These are phyloP conservation scores for Platyscapa corneri DNA, from an alignment of 1,140 invertebrate species.

Conservation along the genomic window DNA sequence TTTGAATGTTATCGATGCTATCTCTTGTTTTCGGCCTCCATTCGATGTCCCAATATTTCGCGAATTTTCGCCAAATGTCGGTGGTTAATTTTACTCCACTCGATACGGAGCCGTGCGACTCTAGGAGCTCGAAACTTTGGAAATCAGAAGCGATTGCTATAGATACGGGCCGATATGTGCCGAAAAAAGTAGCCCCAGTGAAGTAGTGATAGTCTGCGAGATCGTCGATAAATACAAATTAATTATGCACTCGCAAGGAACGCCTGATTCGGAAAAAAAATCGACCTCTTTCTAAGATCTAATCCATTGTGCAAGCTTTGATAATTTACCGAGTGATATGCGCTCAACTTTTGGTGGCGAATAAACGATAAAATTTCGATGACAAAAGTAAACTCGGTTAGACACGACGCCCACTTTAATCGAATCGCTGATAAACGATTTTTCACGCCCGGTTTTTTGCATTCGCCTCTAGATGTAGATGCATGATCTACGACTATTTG, in stretches of 20 bases:
- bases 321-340: not conserved
- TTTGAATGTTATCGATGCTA: no score
- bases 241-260: not conserved
- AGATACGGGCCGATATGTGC: no score
- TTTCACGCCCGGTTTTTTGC: not conserved
- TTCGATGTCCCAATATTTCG: no score
- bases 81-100: no score
- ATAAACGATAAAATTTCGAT: not conserved
- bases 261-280: not conserved
- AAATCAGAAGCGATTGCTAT: no score
- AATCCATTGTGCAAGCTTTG: not conserved
- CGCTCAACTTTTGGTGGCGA: not conserved
- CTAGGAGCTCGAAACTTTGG: no score
- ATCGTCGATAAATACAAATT: no score
- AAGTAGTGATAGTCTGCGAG: no score
- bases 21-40: no score
- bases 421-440: not conserved
- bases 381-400: not conserved
- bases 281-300: not conserved
- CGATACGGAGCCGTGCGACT: no score
- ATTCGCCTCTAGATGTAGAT: not conserved
- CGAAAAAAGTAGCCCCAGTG: no score
- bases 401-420: not conserved
- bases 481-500: not conserved
- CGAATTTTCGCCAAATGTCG: no score